These are phyloP conservation scores for Leptinotarsa defecta DNA, from an alignment of 1,140 invertebrate genomes.

Conservation along the genomic window DNA sequence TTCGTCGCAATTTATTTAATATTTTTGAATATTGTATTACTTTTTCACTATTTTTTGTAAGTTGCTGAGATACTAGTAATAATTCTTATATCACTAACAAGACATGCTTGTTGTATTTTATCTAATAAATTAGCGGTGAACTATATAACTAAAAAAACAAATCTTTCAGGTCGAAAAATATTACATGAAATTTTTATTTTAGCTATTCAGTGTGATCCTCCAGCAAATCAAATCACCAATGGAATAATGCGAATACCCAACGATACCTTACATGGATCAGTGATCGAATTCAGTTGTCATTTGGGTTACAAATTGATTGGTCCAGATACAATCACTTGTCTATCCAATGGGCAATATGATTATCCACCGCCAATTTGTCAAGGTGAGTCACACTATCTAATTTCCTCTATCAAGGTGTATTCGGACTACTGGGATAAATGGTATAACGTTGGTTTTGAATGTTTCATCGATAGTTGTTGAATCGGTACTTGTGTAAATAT, in stretches of 20 bases:
- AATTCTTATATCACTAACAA: too few species aligned
- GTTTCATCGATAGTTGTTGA: too few species aligned
- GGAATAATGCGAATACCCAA: conserved; percentile 69
- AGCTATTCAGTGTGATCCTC: conserved; percentile 79
- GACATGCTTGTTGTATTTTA: too few species aligned
- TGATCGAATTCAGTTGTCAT: conserved; percentile 78
- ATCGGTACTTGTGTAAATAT: too few species aligned
- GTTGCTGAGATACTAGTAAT: too few species aligned
- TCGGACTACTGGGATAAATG: too few species aligned
- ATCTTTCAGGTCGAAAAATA: too few species aligned
- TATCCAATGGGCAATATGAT: conserved; percentile 79
- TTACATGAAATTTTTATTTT: conserved; percentile 20
- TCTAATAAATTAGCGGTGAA: too few species aligned
- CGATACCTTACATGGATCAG: conserved; percentile 68
- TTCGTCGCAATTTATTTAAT: too few species aligned
- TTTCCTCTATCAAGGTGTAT: background rate
- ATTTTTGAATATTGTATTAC: too few species aligned
- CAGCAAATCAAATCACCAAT: conserved; percentile 69
- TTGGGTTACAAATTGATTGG: conserved; percentile 74
- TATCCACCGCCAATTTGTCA: conserved; percentile 72
- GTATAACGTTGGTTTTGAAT: background rate
- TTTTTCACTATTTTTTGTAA: too few species aligned
- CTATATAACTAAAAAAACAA: too few species aligned
- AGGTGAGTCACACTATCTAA: conserved; percentile 52
- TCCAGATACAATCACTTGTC: conserved; percentile 69